phyloP scores from a whole-genome alignment of 2,113 vertebrate genomes.

The Pelodiscus sinensis region DNA sequence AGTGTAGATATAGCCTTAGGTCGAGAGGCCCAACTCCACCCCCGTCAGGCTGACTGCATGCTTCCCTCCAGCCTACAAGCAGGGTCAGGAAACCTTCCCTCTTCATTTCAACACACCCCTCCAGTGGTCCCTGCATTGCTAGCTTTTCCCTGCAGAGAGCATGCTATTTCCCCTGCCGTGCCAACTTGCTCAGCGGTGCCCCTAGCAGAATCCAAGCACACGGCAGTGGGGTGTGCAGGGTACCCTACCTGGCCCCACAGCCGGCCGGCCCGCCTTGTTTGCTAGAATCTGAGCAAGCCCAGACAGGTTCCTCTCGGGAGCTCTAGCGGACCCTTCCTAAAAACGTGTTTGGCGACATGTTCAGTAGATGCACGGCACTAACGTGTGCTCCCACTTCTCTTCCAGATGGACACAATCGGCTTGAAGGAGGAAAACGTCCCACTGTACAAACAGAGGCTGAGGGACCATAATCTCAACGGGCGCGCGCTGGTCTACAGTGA shows the following conservation, averaged over 20 bases:
- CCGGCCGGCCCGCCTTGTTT: neutral
- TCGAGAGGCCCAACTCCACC: no score
- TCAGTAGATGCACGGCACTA: neutral
- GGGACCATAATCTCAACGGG: conserved; percentile 19
- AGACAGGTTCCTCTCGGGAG: neutral
- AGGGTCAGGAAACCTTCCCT: no score
- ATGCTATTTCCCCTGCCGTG: no score
- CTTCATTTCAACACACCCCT: no score
- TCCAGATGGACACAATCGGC: conserved; percentile 30
- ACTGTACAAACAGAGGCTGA: neutral
- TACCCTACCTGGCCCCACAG: neutral
- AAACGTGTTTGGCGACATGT: neutral
- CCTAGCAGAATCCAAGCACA: neutral
- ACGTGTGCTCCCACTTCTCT: neutral
- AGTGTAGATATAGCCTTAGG: no score
- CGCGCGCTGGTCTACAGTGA: no score
- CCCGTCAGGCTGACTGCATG: no score
- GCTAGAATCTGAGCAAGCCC: neutral
- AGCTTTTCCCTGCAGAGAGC: no score
- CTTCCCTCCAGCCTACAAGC: no score
- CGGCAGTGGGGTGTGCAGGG: neutral
- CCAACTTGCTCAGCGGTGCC: neutral
- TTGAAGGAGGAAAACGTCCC: conserved; percentile 5
- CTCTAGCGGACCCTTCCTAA: neutral
- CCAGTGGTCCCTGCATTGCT: no score